Evolutionary conservation across 2,888 invertebrate genomes (phyloP).

Genomic region (Eristalis pertinax): DNA sequence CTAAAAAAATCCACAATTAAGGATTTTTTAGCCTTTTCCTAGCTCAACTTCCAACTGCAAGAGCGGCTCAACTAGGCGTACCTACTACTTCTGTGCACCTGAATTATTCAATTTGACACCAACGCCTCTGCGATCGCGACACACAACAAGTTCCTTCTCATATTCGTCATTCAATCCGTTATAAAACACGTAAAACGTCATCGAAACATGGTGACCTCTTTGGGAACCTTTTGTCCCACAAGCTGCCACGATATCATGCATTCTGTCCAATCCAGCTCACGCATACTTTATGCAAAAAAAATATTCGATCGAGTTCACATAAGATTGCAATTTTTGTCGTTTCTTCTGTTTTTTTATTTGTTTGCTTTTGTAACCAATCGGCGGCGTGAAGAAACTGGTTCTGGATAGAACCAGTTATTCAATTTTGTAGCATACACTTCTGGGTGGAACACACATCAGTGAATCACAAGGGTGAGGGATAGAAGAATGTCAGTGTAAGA

Average conservation of each 20-base stretch:
- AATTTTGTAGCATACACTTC: conserved; percentile 6
- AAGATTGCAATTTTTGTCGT: background rate
- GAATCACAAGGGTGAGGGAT: conserved; percentile 19
- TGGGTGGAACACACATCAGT: background rate
- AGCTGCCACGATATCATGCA: background rate
- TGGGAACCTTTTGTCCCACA: background rate
- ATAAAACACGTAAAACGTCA: background rate
- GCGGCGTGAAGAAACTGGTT: conserved; percentile 14
- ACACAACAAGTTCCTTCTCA: background rate
- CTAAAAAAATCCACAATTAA: too few species aligned
- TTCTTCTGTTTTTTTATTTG: background rate
- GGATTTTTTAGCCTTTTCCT: too few species aligned
- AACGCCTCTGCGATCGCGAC: background rate
- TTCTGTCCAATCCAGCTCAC: background rate
- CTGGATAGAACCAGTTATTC: conserved; percentile 1
- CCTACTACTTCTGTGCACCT: too few species aligned
- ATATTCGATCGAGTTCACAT: background rate
- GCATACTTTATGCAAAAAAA: background rate
- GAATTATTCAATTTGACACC: background rate
- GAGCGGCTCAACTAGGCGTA: too few species aligned
- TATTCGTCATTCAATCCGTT: background rate
- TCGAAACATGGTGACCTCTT: background rate
- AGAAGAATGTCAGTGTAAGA: background rate
- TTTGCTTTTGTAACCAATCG: background rate
- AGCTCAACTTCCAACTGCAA: too few species aligned